Evolutionary conservation across 1,140 invertebrate genomes (phyloP), one percentile per base, ranked within the genome.

Genomic region (Drosophila carrolli): DNA sequence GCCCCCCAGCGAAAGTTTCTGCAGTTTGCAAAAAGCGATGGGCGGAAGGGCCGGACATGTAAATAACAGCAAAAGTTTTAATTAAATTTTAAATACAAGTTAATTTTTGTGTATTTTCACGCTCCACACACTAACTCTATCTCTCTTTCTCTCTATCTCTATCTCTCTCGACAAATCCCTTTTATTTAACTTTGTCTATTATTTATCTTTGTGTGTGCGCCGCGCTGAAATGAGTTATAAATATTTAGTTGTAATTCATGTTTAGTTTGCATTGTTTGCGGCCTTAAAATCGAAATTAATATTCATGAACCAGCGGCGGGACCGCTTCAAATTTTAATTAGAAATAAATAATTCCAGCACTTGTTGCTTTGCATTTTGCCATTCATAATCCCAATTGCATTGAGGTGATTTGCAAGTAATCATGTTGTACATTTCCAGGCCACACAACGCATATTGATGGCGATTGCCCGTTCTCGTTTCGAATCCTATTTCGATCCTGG

Each of bases 51-150:
- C 1, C 27, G 41, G 16, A 73, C 60, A 84, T 88, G 80, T 88
- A 88, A 86, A 88, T 88, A 88, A 89, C 73, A 81, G 84, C 68
- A 89, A 81, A 88, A 89, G 84, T 89, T 89, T 89, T 89, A 89
- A 89, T 89, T 89, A 89, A 89, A 89, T 89, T 89, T 89, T 89
- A 89, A 89, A 89, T 89, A 83, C 84, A 89, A 89, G 81, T 89
- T 89, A 89, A 89, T 89, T 89, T 68, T 78, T 89, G 83, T 88
- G 77, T 89, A 89, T 78, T 88, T 83, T 77, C 68, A 74, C 73
- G 58, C 76, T 60, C 41, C 48, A 75, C 51, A 75, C 51, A 58
- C 58, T 41, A 51, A 44, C 46, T 59, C 7, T 3, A 37, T 32
- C 63, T 63, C 23, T 40, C 55, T 44, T 60, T 23, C 23, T 23